Conservation (phyloP, 2,113 vertebrate species). For the Amazona vittata region DNA sequence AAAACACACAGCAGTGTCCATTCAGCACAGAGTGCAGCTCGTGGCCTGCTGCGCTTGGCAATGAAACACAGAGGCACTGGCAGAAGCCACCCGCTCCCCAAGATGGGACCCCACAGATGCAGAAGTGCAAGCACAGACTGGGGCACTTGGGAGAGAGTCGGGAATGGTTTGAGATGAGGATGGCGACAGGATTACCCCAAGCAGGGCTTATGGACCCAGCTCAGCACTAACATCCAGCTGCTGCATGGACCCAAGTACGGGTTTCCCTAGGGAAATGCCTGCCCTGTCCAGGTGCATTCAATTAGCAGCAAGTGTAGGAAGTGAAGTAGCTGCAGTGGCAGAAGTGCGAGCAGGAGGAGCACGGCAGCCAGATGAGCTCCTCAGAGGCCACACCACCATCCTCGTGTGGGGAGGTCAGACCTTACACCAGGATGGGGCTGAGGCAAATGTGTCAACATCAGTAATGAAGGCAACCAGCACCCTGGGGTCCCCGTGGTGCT, state of each 20-base stretch:
- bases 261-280: neutral
- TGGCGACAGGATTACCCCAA: neutral
- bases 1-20: neutral
- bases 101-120: neutral
- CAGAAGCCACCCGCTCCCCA: accelerated
- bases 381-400: accelerated
- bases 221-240: accelerated
- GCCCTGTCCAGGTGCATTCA: accelerated
- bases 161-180: neutral
- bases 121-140: accelerated
- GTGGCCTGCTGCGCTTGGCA: neutral
- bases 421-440: accelerated
- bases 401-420: accelerated
- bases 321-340: accelerated
- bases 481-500: neutral
- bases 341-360: neutral
- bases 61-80: too few relatives aligned
- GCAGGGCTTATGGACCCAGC: accelerated
- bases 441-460: neutral
- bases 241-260: neutral
- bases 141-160: accelerated
- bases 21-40: accelerated
- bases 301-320: neutral
- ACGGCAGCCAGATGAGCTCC: neutral
- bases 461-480: neutral